Base-by-base conservation (phyloP, 2,888 invertebrate species). In the Drosophila lutescens region DNA sequence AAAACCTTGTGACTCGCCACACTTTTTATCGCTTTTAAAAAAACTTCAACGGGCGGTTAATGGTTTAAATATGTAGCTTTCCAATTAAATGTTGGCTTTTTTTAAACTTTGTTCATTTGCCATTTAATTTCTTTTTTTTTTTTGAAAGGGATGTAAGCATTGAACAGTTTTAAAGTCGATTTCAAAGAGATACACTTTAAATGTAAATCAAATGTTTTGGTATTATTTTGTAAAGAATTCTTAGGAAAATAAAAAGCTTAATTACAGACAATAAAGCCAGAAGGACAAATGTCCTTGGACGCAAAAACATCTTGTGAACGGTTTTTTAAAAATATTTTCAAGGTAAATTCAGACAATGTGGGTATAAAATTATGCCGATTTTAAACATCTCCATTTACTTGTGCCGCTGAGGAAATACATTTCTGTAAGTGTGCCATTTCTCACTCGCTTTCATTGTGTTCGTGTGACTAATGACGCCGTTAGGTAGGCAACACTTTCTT, bases 401-500 rank as follows among this genome's bases (percentile, higher is more conserved):
- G 36, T 59, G 59, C 47, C 34, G 43, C 43, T 46, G 26, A 40
- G 63, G 53, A 66, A 53, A 47, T 40, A 54, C 47, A 47, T 54
- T 54, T 54, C 26, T 47, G 46, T 49, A 63, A 66, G 66, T 63
- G 66, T 62, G 63, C 34, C 53, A 66, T 57, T 66, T 51, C 57
- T 57, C 66, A 55, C 44, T 34, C 54, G 32, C 51, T 44, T 56
- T 23, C 50, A 10, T 17, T 17, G 40, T 44, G 20, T 38, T n/a
- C 26, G 65, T 54, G 71, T 72, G 56, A 61, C 70, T 68, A 72
- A 72, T 57, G 82, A 60, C 63, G 70, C 70, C 56, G 66, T 58
- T 77, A 77, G 69, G 32, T 80, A 70, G 86, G 86, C 86, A 69
- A 84, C 84, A 71, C 74, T 74, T 80, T 78, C 71, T 71, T 58